A percentile compares a stretch with the other conserved stretches of the same genome.
phyloP scores from a whole-genome alignment of 2,888 invertebrate species.

The Polyommatus icarus region DNA sequence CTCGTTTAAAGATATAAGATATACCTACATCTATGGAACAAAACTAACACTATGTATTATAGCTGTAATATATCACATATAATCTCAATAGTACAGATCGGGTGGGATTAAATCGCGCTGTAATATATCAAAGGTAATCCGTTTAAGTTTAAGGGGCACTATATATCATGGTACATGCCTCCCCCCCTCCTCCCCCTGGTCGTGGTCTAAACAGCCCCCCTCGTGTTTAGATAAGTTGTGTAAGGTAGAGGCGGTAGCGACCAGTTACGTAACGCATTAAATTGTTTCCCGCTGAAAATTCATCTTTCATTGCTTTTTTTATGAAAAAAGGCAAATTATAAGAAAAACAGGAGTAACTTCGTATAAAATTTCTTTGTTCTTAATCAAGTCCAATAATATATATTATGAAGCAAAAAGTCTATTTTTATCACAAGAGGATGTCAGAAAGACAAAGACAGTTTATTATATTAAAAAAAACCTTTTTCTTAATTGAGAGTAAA shows the following conservation, averaged over 20 bases:
- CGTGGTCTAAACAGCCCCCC: conserved; percentile 70
- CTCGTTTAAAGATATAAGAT: no score
- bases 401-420: no score
- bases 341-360: no score
- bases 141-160: conserved; percentile 78
- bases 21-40: background rate
- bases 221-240: conserved; percentile 61
- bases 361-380: no score
- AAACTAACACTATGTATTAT: background rate
- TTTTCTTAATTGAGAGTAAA: no score
- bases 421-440: no score
- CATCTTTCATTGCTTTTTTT: no score
- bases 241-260: conserved; percentile 41
- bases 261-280: conserved; percentile 34
- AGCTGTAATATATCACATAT: conserved; percentile 2
- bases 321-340: no score
- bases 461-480: no score
- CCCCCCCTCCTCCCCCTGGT: conserved; percentile 71
- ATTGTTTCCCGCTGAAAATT: background rate
- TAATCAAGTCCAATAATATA: no score
- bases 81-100: conserved; percentile 49
- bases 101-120: conserved; percentile 76
- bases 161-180: conserved; percentile 75
- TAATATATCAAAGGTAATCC: conserved; percentile 80
- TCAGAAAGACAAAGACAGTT: no score